Evolutionary conservation across 1,140 invertebrate species (phyloP).

Genomic region (Pteromalus puparum): DNA sequence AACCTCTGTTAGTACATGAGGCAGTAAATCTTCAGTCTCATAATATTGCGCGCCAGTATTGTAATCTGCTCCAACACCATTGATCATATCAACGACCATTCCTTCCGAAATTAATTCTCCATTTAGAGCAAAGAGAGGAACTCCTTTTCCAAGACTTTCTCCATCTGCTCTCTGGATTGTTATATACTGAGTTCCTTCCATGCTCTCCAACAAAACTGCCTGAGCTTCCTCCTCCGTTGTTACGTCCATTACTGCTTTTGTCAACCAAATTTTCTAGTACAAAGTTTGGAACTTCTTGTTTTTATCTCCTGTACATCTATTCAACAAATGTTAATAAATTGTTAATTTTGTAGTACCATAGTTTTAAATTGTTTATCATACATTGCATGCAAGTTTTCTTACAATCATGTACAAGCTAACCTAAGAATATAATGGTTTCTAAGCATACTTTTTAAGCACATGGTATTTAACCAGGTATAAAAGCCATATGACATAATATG

Average conservation of each 20-base stretch:
- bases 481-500: background rate
- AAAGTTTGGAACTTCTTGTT: background rate
- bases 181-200: conserved; percentile 74
- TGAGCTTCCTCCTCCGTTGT: conserved; percentile 70
- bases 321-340: background rate
- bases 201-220: conserved; percentile 70
- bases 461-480: background rate
- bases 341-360: background rate
- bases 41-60: conserved; percentile 71
- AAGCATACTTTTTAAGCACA: background rate
- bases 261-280: background rate
- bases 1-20: conserved; percentile 72
- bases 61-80: conserved; percentile 69
- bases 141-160: conserved; percentile 68
- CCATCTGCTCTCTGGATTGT: conserved; percentile 73
- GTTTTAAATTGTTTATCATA: background rate
- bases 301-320: conserved; percentile 35
- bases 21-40: conserved; percentile 71
- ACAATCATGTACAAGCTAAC: background rate
- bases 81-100: conserved; percentile 74
- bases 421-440: background rate
- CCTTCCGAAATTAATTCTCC: conserved; percentile 72
- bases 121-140: conserved; percentile 68
- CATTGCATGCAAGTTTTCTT: background rate
- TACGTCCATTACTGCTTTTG: conserved; percentile 63